Conservation (phyloP, 2,888 invertebrate species). For the Steromphala cineraria region DNA sequence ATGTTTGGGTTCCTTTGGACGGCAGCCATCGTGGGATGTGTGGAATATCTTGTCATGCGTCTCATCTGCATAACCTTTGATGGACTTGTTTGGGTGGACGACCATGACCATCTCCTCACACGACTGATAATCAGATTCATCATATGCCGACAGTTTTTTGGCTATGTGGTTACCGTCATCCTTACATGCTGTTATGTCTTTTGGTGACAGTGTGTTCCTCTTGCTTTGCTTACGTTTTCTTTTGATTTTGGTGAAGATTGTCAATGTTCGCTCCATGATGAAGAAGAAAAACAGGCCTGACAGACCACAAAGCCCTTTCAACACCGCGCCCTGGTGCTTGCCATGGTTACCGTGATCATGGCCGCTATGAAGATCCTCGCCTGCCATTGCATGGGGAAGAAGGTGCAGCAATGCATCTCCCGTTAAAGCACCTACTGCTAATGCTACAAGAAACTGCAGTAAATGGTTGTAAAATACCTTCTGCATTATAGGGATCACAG, state of each 20-base stretch:
- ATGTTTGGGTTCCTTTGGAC: neutral
- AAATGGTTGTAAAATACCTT: conserved; percentile 89
- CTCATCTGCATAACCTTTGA: conserved; percentile 46
- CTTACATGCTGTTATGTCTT: neutral
- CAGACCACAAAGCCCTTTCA: conserved; percentile 88
- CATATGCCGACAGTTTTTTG: neutral
- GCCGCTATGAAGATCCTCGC: neutral
- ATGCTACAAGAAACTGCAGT: conserved; percentile 91
- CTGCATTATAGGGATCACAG: conserved; percentile 92
- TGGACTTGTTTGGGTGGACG: conserved; percentile 65
- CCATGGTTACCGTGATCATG: neutral
- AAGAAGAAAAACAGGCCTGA: conserved; percentile 92
- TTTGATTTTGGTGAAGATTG: conserved; percentile 56
- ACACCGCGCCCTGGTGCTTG: conserved; percentile 60
- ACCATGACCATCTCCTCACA: conserved; percentile 67
- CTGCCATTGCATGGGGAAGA: conserved; percentile 80
- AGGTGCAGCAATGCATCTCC: conserved; percentile 95
- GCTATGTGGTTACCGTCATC: neutral
- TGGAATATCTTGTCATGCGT: conserved; percentile 43
- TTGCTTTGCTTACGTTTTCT: neutral
- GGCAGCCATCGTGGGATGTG: neutral
- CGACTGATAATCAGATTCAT: neutral
- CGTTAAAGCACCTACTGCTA: conserved; percentile 92
- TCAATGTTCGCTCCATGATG: conserved; percentile 83
- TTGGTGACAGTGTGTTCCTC: neutral